Conservation (phyloP, 2,113 vertebrate species). For the Kobus ellipsiprymnus region DNA sequence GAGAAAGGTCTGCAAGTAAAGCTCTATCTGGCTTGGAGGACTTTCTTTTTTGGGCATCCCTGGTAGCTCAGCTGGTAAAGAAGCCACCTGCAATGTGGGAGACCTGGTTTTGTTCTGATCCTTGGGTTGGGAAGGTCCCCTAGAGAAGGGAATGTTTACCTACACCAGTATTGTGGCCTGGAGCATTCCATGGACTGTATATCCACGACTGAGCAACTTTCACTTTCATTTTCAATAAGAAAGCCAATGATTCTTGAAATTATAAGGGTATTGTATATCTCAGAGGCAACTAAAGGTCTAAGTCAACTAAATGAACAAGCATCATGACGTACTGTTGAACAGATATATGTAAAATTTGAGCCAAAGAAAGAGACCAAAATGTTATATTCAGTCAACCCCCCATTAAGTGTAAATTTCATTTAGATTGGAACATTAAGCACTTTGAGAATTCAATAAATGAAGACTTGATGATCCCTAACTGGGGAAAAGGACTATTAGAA, state of each 20-base stretch:
- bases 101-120: neutral
- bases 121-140: neutral
- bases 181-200: neutral
- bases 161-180: neutral
- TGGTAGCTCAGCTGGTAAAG: neutral
- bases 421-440: neutral
- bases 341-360: neutral
- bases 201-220: neutral
- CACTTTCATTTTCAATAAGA: neutral
- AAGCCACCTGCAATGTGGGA: neutral
- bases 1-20: neutral
- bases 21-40: neutral
- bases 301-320: neutral
- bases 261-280: neutral
- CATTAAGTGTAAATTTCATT: neutral
- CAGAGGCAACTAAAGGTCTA: neutral
- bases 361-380: neutral
- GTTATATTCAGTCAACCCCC: neutral
- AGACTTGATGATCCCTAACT: neutral
- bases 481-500: neutral
- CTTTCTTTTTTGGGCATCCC: neutral
- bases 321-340: neutral
- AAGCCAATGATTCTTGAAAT: neutral
- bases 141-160: neutral
- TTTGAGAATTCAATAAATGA: neutral